phyloP scores from a whole-genome alignment of 2,113 vertebrate genomes.

The Myrmecobius fasciatus region DNA sequence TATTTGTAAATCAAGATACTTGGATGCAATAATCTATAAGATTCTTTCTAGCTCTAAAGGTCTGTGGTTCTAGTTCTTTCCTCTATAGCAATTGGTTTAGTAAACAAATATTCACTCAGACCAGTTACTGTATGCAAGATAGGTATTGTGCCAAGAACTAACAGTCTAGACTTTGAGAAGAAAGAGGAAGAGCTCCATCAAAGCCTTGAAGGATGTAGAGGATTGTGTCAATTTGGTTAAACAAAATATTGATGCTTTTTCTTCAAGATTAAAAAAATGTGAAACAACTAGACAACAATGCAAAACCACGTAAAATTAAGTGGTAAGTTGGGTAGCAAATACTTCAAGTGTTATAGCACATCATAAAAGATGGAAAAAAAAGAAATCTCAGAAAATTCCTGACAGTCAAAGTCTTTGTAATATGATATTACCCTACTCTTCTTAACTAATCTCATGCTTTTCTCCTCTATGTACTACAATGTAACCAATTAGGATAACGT shows the following conservation, averaged over 20 bases:
- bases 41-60: background rate
- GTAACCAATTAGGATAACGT: background rate
- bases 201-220: background rate
- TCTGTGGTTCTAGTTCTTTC: background rate
- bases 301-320: background rate
- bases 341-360: background rate
- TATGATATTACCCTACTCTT: background rate
- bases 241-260: background rate
- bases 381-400: background rate
- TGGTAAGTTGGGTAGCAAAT: background rate
- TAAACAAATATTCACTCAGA: background rate
- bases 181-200: background rate
- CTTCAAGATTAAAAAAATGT: background rate
- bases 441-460: background rate
- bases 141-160: background rate
- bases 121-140: background rate
- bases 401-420: background rate
- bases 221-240: background rate
- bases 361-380: background rate
- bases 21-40: background rate
- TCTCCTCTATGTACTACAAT: background rate
- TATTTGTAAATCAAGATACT: background rate
- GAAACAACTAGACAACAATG: background rate
- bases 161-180: background rate
- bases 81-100: background rate